A percentile compares a stretch with the other conserved stretches of the same genome.
Evolutionary conservation across 2,113 vertebrate species (phyloP).

Genomic region (Mustelus asterias): DNA sequence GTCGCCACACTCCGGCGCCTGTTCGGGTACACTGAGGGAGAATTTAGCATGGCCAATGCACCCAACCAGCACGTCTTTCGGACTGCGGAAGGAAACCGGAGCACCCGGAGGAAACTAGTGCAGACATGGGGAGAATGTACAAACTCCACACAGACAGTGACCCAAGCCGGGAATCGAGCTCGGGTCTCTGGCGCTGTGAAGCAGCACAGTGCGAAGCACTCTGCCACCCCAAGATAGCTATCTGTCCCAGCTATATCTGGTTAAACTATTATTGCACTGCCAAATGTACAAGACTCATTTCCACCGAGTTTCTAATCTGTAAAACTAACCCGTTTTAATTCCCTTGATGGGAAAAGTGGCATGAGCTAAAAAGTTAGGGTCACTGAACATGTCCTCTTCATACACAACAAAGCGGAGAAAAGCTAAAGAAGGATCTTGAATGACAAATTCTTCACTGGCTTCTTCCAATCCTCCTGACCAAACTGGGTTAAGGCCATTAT

Average conservation of each 20-base stretch:
- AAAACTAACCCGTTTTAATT: constrained; percentile 73
- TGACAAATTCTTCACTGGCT: not conserved
- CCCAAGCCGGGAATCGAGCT: no score
- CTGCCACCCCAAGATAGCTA: no score
- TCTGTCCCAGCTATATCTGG: not conserved
- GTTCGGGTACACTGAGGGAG: no score
- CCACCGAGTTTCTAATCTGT: not conserved
- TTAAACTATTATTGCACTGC: not conserved
- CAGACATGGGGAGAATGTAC: no score
- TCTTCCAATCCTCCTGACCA: constrained; percentile 53
- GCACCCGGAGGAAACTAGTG: no score
- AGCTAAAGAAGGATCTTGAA: constrained; percentile 33
- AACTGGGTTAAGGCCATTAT: constrained; percentile 87
- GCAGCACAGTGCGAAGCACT: no score
- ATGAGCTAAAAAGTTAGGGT: constrained; percentile 94
- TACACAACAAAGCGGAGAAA: constrained; percentile 73
- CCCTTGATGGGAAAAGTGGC: constrained; percentile 88
- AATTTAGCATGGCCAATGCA: no score
- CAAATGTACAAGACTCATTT: not conserved
- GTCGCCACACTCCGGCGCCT: no score
- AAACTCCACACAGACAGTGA: no score
- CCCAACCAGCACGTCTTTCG: no score
- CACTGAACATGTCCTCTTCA: constrained; percentile 98
- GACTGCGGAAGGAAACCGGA: no score
- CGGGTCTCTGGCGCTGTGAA: no score